These are phyloP conservation scores for Lasioglossum marginatum DNA, from an alignment of 2,888 invertebrate species.

Conservation along the genomic window DNA sequence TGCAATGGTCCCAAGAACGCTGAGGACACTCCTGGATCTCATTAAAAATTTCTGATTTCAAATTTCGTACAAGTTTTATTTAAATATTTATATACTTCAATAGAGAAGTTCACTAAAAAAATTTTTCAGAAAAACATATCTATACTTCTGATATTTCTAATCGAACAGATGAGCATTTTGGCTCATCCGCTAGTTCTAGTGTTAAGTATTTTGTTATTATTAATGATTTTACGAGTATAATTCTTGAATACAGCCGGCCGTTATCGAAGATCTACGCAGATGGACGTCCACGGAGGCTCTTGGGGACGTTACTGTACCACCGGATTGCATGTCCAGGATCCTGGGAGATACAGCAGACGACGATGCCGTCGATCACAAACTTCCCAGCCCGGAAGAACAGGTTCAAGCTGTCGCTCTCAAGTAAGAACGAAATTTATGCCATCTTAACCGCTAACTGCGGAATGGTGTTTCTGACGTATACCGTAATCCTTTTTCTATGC, in stretches of 20 bases:
- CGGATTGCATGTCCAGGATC: slow-evolving; percentile 92
- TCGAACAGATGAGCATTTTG: no score
- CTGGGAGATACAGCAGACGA: slow-evolving; percentile 86
- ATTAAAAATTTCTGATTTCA: background rate
- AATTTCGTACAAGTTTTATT: no score
- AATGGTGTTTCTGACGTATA: background rate
- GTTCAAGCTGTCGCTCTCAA: slow-evolving; percentile 92
- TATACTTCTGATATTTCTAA: no score
- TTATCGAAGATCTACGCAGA: slow-evolving; percentile 91
- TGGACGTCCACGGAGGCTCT: slow-evolving; percentile 94
- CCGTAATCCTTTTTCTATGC: background rate
- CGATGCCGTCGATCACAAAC: slow-evolving; percentile 92
- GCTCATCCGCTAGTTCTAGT: no score
- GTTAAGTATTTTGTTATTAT: no score
- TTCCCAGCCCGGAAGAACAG: slow-evolving; percentile 95
- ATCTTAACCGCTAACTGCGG: slow-evolving; percentile 33
- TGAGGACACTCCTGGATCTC: background rate
- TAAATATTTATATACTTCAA: no score
- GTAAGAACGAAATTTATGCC: slow-evolving; percentile 85
- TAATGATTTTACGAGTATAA: slow-evolving; percentile 30
- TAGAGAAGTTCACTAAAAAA: no score
- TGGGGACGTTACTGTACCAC: slow-evolving; percentile 92
- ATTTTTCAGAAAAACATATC: no score
- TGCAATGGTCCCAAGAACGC: background rate
- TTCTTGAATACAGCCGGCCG: slow-evolving; percentile 88